Conservation (phyloP, 2,797 vertebrate species). For the Pseudomugil gertrudae region DNA sequence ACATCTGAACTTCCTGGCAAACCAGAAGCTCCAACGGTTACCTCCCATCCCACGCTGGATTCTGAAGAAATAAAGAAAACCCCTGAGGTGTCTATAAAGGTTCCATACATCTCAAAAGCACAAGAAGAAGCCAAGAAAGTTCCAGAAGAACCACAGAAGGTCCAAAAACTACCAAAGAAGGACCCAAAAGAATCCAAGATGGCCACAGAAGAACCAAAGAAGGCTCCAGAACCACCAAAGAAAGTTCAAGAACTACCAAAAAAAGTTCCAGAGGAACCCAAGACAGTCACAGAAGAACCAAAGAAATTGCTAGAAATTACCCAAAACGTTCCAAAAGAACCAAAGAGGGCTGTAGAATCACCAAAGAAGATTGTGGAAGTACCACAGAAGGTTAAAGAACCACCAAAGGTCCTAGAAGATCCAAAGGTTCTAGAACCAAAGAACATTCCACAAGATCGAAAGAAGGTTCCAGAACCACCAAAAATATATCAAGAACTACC, state of each 20-base stretch:
- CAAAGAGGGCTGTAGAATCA: constrained; percentile 19
- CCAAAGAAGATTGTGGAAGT: background rate
- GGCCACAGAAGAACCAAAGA: background rate
- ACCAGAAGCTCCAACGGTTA: constrained; percentile 15
- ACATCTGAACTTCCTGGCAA: constrained; percentile 40
- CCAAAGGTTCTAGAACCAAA: background rate
- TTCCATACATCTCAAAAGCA: background rate
- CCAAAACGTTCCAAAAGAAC: constrained; percentile 10
- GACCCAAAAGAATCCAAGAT: background rate
- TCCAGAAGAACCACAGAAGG: background rate
- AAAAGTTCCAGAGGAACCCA: background rate
- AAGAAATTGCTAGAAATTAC: constrained; percentile 38
- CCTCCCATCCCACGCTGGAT: constrained; percentile 18
- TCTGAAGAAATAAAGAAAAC: background rate
- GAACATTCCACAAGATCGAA: background rate
- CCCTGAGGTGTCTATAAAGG: background rate
- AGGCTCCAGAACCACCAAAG: background rate
- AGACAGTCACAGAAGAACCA: background rate
- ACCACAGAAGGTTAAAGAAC: background rate
- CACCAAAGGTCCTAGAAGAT: constrained; percentile 5
- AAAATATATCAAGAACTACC: background rate
- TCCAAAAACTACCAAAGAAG: background rate
- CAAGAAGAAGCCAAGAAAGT: background rate
- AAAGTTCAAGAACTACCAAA: background rate
- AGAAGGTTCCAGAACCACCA: constrained; percentile 1